These are phyloP conservation scores for Numenius arquata DNA, from an alignment of 2,113 vertebrate species.

Conservation along the genomic window DNA sequence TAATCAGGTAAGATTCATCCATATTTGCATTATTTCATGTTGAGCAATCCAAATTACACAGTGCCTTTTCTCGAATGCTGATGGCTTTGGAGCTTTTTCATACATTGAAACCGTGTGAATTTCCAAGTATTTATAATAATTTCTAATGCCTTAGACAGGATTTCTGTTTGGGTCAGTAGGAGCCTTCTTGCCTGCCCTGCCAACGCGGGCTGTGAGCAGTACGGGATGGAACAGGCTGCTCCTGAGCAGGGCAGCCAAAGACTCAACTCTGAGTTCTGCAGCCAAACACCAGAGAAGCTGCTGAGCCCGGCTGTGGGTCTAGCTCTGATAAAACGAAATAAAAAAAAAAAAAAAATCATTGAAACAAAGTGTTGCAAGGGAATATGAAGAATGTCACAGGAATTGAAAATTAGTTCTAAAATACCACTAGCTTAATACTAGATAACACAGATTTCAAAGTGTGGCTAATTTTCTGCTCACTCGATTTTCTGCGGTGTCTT, in stretches of 20 bases:
- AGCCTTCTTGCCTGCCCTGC: background rate
- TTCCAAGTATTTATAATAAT: background rate
- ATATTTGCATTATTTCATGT: background rate
- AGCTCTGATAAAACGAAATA: background rate
- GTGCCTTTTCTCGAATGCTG: background rate
- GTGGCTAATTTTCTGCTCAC: background rate
- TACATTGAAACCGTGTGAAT: background rate
- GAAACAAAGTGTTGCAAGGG: background rate
- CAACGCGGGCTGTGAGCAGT: background rate
- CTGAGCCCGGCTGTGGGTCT: background rate
- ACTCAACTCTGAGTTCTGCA: background rate
- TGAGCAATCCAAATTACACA: background rate
- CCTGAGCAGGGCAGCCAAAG: background rate
- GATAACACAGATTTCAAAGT: too few species aligned
- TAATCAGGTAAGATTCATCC: background rate
- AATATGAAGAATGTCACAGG: background rate
- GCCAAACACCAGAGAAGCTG: background rate
- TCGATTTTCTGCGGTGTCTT: background rate
- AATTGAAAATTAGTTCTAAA: background rate
- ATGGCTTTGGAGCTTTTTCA: background rate
- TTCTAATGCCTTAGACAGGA: background rate
- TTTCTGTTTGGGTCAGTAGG: background rate
- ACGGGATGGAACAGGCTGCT: background rate
- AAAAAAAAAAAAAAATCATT: background rate
- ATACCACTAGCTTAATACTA: background rate